phyloP scores from a whole-genome alignment of 2,888 invertebrate genomes.

The Limnephilus lunatus region DNA sequence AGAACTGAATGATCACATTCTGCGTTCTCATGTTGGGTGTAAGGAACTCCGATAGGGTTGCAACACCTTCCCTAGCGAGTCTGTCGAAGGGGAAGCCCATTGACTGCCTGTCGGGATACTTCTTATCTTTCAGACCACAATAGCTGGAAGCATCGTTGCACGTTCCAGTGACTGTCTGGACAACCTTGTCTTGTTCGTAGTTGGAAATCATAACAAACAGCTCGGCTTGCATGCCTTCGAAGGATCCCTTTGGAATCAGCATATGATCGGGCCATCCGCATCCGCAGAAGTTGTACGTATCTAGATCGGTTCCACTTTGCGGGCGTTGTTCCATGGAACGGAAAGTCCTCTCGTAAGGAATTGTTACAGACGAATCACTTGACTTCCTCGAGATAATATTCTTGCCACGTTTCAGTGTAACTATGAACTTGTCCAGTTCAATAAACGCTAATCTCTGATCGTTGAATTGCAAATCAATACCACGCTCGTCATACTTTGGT shows the following conservation, averaged over 20 bases:
- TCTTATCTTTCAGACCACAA: constrained; percentile 76
- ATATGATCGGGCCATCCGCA: constrained; percentile 71
- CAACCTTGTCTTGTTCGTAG: constrained; percentile 67
- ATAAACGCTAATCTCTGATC: constrained; percentile 81
- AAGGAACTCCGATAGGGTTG: constrained; percentile 80
- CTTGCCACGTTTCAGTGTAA: constrained; percentile 75
- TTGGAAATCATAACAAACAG: constrained; percentile 70
- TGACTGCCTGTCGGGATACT: constrained; percentile 76
- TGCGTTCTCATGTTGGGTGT: constrained; percentile 84
- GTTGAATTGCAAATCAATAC: constrained; percentile 76
- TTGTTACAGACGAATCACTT: constrained; percentile 86
- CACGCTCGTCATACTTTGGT: constrained; percentile 82
- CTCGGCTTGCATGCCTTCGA: constrained; percentile 68
- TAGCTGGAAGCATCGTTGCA: constrained; percentile 76
- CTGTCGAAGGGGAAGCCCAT: constrained; percentile 81
- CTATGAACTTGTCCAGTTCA: constrained; percentile 82
- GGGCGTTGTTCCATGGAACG: constrained; percentile 78
- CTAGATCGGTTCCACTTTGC: constrained; percentile 77
- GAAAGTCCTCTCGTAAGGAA: constrained; percentile 90
- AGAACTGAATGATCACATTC: constrained; percentile 80
- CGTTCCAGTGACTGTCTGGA: constrained; percentile 20
- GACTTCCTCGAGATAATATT: constrained; percentile 83
- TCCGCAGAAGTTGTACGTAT: constrained; percentile 71
- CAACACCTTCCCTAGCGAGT: constrained; percentile 76
- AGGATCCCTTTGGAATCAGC: constrained; percentile 69